Percentiles rank a stretch among this genome's conserved stretches.
phyloP scores from a whole-genome alignment of 2,113 vertebrate species.

The Gymnogyps californianus region DNA sequence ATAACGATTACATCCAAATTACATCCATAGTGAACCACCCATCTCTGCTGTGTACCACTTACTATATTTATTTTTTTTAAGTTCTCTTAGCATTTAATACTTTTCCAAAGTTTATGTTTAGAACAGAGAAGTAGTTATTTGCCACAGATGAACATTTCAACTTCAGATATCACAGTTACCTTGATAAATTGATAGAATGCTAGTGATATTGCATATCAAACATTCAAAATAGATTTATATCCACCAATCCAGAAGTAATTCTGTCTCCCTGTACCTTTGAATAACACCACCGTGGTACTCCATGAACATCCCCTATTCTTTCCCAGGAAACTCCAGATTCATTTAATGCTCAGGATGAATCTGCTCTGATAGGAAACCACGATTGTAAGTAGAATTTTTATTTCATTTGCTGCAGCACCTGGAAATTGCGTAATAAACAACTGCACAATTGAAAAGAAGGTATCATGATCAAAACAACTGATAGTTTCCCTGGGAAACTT shows the following conservation, averaged over 20 bases:
- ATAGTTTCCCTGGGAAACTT: conserved; percentile 21
- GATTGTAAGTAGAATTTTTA: neutral
- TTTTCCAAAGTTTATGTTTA: neutral
- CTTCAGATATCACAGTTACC: neutral
- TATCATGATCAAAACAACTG: conserved; percentile 6
- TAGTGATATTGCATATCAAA: neutral
- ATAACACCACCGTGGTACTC: neutral
- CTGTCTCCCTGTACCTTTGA: neutral
- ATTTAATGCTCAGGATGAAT: neutral
- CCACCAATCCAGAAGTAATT: neutral
- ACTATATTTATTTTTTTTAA: neutral
- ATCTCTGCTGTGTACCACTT: neutral
- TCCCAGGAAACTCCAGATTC: neutral
- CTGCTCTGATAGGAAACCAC: neutral
- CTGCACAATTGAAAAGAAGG: conserved; percentile 24
- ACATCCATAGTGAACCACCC: neutral
- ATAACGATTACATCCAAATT: neutral
- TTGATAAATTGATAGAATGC: neutral
- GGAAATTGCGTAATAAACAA: conserved; percentile 39
- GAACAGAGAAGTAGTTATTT: neutral
- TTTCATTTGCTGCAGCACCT: conserved; percentile 30
- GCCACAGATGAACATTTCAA: neutral
- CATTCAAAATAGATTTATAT: neutral
- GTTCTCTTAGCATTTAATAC: neutral
- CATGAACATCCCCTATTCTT: neutral